Percentiles rank a stretch among this genome's conserved stretches.
Evolutionary conservation across 2,888 invertebrate genomes (phyloP).

Genomic region (Xanthia icteritia): DNA sequence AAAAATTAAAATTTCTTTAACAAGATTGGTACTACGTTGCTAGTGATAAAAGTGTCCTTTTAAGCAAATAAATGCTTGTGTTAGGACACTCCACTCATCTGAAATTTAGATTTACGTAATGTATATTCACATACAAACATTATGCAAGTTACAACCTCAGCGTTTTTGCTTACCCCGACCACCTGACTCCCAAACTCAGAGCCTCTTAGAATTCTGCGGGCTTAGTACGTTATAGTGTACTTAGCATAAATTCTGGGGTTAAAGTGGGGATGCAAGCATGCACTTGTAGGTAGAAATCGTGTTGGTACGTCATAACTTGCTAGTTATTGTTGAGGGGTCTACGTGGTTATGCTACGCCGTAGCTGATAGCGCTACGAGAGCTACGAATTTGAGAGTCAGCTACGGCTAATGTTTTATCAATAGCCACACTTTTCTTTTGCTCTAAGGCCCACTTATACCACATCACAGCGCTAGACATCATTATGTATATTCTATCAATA

Average conservation of each 20-base stretch:
- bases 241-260: conserved; percentile 37
- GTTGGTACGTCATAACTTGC: conserved; percentile 5
- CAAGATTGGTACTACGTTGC: too few species aligned
- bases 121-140: too few species aligned
- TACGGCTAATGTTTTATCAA: neutral
- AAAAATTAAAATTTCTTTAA: too few species aligned
- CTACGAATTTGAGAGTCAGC: neutral
- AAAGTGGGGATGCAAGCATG: conserved; percentile 13
- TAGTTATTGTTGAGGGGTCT: neutral
- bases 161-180: neutral
- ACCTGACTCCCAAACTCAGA: neutral
- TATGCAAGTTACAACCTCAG: neutral
- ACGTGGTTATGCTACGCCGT: conserved; percentile 37
- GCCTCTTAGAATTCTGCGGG: conserved; percentile 14
- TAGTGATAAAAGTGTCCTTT: too few species aligned
- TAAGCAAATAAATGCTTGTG: too few species aligned
- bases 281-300: conserved; percentile 24
- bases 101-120: too few species aligned
- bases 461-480: neutral
- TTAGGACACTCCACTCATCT: too few species aligned
- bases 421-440: neutral
- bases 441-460: neutral
- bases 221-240: conserved; percentile 20
- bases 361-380: conserved; percentile 12
- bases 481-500: neutral